Percentiles rank a stretch among this genome's conserved stretches.
Conservation (phyloP, 1,140 invertebrate genomes). For the Ladona fulva region DNA sequence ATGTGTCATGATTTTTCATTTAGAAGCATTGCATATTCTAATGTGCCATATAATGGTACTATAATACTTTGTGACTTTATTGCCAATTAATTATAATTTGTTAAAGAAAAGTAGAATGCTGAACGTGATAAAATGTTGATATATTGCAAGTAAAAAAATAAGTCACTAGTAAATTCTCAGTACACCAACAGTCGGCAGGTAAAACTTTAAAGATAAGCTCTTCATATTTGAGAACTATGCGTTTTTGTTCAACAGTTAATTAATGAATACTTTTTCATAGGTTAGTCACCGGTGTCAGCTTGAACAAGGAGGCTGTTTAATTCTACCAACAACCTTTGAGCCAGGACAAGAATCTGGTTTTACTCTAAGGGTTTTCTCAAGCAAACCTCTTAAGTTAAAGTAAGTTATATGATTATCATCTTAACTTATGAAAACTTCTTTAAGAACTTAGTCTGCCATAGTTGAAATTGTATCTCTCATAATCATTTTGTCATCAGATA, state of each 20-base stretch:
- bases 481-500: no score
- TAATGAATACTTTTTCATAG: constrained; percentile 29
- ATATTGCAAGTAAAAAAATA: constrained; percentile 83
- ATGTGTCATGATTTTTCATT: no score
- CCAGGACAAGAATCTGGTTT: constrained; percentile 81
- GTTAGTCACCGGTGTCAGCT: constrained; percentile 60
- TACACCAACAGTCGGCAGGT: constrained; percentile 89
- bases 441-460: no score
- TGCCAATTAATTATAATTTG: no score
- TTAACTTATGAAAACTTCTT: no score
- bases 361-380: constrained; percentile 71
- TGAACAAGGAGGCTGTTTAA: constrained; percentile 72
- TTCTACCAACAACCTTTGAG: constrained; percentile 87
- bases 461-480: no score
- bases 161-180: constrained; percentile 79
- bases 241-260: constrained; percentile 17
- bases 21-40: no score
- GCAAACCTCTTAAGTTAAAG: constrained; percentile 73
- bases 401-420: constrained; percentile 31
- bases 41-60: no score
- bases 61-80: no score
- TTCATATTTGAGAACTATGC: background rate
- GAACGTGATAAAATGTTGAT: no score
- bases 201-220: constrained; percentile 37
- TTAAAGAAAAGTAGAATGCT: no score